Conservation (phyloP, 2,797 vertebrate genomes). For the Acrossocheilus wenchowensis region DNA sequence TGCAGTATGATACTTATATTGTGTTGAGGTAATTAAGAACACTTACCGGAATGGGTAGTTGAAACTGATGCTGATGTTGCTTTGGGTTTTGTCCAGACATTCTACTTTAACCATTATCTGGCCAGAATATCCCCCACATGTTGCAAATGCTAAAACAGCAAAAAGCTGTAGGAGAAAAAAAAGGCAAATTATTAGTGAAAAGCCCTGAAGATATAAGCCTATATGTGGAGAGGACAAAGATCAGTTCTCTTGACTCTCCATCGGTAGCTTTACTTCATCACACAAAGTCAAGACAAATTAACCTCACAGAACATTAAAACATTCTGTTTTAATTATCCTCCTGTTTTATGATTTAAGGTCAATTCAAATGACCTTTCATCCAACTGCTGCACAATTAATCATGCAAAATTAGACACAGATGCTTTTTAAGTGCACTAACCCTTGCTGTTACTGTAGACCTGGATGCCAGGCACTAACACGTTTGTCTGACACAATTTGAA, state of each 20-base stretch:
- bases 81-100: conserved; percentile 90
- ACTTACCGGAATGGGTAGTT: conserved; percentile 96
- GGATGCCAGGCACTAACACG: not conserved
- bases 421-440: conserved; percentile 14
- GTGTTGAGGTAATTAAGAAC: not conserved
- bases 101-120: conserved; percentile 95
- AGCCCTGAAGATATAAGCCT: not conserved
- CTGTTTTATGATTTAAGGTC: conserved; percentile 18
- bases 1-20: not conserved
- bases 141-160: conserved; percentile 99
- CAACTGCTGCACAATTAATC: not conserved
- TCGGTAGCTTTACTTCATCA: conserved; percentile 21
- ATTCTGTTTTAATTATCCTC: conserved; percentile 33
- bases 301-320: conserved; percentile 25
- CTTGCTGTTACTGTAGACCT: not conserved
- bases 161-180: conserved; percentile 85
- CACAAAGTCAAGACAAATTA: conserved; percentile 40
- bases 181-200: not conserved
- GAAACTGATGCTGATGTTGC: conserved; percentile 91
- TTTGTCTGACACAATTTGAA: conserved; percentile 12
- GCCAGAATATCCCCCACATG: conserved; percentile 98
- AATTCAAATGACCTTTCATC: conserved; percentile 15
- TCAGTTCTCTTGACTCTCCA: not conserved
- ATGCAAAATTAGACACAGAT: not conserved
- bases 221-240: not conserved